phyloP scores from a whole-genome alignment of 2,797 vertebrate species.

The Darevskia nairensis region DNA sequence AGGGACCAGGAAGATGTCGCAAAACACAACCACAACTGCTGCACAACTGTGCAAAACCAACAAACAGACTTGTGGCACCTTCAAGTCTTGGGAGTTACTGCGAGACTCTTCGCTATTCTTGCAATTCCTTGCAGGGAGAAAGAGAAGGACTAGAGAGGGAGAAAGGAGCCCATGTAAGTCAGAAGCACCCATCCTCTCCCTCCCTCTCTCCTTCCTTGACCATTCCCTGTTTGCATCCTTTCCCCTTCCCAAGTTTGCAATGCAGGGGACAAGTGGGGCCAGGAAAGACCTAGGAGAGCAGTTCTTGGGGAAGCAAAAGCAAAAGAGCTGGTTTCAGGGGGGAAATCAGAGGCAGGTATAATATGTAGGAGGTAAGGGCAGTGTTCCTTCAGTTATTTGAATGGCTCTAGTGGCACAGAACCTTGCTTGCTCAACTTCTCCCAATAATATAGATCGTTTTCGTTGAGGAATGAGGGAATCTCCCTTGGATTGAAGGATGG shows the following conservation, averaged over 20 bases:
- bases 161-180: too few relatives aligned
- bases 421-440: background rate
- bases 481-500: background rate
- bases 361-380: background rate
- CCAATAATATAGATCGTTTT: background rate
- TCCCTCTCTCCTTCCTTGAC: background rate
- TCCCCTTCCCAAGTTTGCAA: background rate
- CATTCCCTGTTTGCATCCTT: background rate
- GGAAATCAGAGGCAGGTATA: background rate
- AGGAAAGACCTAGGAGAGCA: background rate
- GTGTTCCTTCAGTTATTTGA: background rate
- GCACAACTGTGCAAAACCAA: too few relatives aligned
- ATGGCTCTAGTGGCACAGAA: background rate
- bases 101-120: too few relatives aligned
- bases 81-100: too few relatives aligned
- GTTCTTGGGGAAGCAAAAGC: too few relatives aligned
- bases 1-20: too few relatives aligned
- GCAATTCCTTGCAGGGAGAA: too few relatives aligned
- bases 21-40: too few relatives aligned
- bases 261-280: background rate
- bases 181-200: too few relatives aligned
- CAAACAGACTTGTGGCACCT: too few relatives aligned
- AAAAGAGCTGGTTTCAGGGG: too few relatives aligned
- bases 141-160: too few relatives aligned
- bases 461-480: background rate